Evolutionary conservation across 2,888 invertebrate species (phyloP).

Genomic region (Scaptomyza caliginosa): DNA sequence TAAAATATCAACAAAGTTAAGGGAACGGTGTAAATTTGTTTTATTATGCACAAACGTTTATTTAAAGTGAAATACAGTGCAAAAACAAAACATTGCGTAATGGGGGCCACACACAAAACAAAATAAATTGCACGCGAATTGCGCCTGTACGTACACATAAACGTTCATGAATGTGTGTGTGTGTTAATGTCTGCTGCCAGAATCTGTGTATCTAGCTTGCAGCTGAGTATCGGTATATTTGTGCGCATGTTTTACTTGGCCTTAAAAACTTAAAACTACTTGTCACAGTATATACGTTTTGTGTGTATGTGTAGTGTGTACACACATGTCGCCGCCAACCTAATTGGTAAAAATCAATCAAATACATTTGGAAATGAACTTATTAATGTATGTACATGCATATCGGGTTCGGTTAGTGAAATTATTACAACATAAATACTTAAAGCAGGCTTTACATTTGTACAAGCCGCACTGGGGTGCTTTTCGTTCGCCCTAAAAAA

Average conservation of each 20-base stretch:
- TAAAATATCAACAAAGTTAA: not conserved
- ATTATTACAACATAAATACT: slow-evolving; percentile 19
- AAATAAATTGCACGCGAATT: slow-evolving; percentile 55
- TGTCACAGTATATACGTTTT: slow-evolving; percentile 21
- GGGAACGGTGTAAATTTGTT: not conserved
- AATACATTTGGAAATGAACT: not conserved
- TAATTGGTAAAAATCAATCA: slow-evolving; percentile 55
- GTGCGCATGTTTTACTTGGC: slow-evolving; percentile 66
- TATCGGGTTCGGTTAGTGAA: not conserved
- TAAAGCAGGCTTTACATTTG: slow-evolving; percentile 44
- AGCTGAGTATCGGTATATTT: slow-evolving; percentile 49
- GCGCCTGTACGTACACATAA: slow-evolving; percentile 28
- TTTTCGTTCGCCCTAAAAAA: slow-evolving; percentile 19
- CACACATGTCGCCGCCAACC: slow-evolving; percentile 20
- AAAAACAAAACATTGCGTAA: slow-evolving; percentile 67
- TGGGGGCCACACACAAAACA: slow-evolving; percentile 45
- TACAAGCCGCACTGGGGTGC: slow-evolving; percentile 16
- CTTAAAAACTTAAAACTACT: slow-evolving; percentile 56
- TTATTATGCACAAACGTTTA: not conserved
- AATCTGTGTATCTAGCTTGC: slow-evolving; percentile 25
- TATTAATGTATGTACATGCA: not conserved
- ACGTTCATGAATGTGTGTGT: slow-evolving; percentile 7
- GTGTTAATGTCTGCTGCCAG: slow-evolving; percentile 21
- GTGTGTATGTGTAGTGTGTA: not conserved
- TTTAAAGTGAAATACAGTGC: slow-evolving; percentile 31